Percentiles rank a stretch among this genome's conserved stretches.
Evolutionary conservation across 1,140 invertebrate species (phyloP).

Genomic region (Fopius arisanus): DNA sequence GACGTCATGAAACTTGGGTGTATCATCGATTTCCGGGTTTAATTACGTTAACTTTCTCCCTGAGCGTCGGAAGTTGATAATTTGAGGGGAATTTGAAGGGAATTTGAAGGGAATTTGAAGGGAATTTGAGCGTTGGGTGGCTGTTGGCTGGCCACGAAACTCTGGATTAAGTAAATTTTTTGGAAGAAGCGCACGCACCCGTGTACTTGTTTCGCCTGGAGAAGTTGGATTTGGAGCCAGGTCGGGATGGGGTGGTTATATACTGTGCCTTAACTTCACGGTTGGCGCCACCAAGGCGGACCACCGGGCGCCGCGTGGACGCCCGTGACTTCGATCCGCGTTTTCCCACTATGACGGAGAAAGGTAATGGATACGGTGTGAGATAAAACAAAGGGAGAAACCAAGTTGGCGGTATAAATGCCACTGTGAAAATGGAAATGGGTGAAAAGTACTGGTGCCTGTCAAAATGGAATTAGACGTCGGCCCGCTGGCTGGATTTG

Average conservation of each 20-base stretch:
- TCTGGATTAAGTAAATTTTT: slow-evolving; percentile 21
- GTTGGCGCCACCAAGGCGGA: slow-evolving; percentile 40
- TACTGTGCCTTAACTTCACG: slow-evolving; percentile 27
- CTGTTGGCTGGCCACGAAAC: no score
- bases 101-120: no score
- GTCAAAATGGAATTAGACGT: slow-evolving; percentile 40
- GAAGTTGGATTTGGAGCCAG: slow-evolving; percentile 11
- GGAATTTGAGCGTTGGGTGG: no score
- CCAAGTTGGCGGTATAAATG: slow-evolving; percentile 12
- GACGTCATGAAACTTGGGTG: no score
- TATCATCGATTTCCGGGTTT: no score
- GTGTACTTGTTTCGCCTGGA: slow-evolving; percentile 8
- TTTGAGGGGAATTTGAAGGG: no score
- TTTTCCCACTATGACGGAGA: slow-evolving; percentile 16
- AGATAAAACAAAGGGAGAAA: neutral
- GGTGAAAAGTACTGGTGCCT: slow-evolving; percentile 15
- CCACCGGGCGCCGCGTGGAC: slow-evolving; percentile 39
- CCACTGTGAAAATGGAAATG: slow-evolving; percentile 12
- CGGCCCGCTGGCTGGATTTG: slow-evolving; percentile 36
- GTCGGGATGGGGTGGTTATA: slow-evolving; percentile 12
- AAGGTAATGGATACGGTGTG: slow-evolving; percentile 18
- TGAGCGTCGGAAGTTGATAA: no score
- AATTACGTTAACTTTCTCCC: no score
- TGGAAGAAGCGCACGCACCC: neutral
- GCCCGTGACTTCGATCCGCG: slow-evolving; percentile 40